A percentile compares a stretch with the other conserved stretches of the same genome.
Evolutionary conservation across 2,888 invertebrate species (phyloP).

Genomic region (Hartigia nigra): DNA sequence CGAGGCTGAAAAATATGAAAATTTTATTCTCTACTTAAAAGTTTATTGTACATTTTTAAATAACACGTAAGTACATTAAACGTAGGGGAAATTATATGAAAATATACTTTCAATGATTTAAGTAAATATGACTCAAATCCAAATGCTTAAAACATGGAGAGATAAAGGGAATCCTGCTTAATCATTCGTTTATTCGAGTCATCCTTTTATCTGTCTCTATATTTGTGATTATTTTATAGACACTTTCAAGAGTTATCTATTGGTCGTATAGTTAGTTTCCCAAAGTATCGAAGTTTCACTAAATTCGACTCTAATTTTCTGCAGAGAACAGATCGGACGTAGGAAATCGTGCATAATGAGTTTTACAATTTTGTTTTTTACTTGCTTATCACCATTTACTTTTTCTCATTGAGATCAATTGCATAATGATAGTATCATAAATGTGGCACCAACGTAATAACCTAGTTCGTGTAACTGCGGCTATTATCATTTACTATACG

Average conservation of each 20-base stretch:
- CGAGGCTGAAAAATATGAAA: conserved; percentile 6
- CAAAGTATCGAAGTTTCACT: neutral
- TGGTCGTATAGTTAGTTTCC: neutral
- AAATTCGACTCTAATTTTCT: neutral
- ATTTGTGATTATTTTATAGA: neutral
- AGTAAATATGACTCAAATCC: neutral
- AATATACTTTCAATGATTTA: conserved; percentile 31
- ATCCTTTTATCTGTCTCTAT: neutral
- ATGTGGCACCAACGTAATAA: neutral
- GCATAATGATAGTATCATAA: neutral
- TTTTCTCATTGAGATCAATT: neutral
- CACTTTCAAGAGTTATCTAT: neutral
- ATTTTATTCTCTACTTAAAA: conserved; percentile 14
- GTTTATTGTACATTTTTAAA: conserved; percentile 21
- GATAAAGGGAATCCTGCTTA: neutral
- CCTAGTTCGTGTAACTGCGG: neutral
- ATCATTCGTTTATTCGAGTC: neutral
- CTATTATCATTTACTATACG: neutral
- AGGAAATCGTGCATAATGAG: neutral
- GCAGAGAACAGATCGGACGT: neutral
- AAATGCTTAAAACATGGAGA: neutral
- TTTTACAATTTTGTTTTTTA: neutral
- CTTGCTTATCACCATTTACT: neutral
- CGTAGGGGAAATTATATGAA: conserved; percentile 37
- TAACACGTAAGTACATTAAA: conserved; percentile 37